phyloP scores from a whole-genome alignment of 2,888 invertebrate species.

The Epicampocera succincta region DNA sequence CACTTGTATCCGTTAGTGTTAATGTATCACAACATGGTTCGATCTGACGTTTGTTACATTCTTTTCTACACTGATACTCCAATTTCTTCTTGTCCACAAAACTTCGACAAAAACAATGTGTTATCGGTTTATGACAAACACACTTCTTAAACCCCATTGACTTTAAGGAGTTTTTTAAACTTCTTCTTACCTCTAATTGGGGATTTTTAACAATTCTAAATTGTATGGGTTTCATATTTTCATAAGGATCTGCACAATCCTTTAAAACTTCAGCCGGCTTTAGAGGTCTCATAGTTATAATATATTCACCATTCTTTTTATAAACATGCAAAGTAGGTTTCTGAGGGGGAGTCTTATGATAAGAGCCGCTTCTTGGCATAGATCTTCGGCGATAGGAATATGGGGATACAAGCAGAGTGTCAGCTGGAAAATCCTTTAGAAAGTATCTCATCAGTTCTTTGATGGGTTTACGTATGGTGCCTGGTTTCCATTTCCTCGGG shows the following conservation, averaged over 20 bases:
- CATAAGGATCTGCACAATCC: conserved; percentile 86
- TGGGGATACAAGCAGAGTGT: conserved; percentile 76
- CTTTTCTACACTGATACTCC: conserved; percentile 83
- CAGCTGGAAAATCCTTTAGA: conserved; percentile 78
- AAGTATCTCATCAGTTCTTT: conserved; percentile 80
- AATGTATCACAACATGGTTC: conserved; percentile 73
- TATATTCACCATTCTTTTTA: conserved; percentile 86
- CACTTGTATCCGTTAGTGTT: conserved; percentile 78
- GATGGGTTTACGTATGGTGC: conserved; percentile 78
- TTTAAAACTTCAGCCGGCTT: conserved; percentile 84
- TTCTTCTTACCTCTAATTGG: conserved; percentile 82
- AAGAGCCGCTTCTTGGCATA: conserved; percentile 74
- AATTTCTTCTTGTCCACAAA: conserved; percentile 82
- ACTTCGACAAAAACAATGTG: conserved; percentile 77
- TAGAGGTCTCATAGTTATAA: conserved; percentile 86
- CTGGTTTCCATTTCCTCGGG: conserved; percentile 79
- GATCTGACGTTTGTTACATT: conserved; percentile 75
- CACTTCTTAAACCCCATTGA: conserved; percentile 84
- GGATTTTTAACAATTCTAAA: conserved; percentile 86
- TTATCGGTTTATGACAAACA: conserved; percentile 83
- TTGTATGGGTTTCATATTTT: conserved; percentile 86
- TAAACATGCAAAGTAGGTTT: conserved; percentile 86
- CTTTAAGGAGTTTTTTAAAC: conserved; percentile 83
- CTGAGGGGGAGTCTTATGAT: conserved; percentile 73
- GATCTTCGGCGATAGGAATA: conserved; percentile 73